Evolutionary conservation across 2,888 invertebrate species (phyloP).

Genomic region (Azorinus chamasolen): DNA sequence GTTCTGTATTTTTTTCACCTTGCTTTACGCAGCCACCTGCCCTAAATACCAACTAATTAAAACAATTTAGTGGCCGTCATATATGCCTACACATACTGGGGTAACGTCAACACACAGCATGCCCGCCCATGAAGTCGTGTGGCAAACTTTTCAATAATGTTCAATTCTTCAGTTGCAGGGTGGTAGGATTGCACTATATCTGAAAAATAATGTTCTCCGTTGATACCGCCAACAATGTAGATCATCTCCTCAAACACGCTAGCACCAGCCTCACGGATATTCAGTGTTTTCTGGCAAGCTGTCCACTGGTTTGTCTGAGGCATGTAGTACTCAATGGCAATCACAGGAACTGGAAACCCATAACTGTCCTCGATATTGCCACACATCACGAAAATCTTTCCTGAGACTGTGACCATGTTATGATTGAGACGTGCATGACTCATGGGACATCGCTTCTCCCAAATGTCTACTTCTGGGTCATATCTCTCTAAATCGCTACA

Average conservation of each 20-base stretch:
- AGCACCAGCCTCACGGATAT: conserved; percentile 84
- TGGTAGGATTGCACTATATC: conserved; percentile 82
- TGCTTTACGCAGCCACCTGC: too few relatives aligned
- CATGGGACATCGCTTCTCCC: conserved; percentile 82
- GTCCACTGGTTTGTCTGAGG: conserved; percentile 82
- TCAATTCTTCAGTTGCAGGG: conserved; percentile 77
- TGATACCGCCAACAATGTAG: conserved; percentile 85
- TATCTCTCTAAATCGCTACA: conserved; percentile 81
- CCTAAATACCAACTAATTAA: too few relatives aligned
- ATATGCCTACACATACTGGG: conserved; percentile 75
- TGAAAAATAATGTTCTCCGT: conserved; percentile 84
- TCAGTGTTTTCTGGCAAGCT: conserved; percentile 77
- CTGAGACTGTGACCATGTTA: conserved; percentile 78
- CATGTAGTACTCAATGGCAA: conserved; percentile 81
- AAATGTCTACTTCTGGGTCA: conserved; percentile 76
- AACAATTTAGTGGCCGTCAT: too few relatives aligned
- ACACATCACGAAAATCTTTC: conserved; percentile 82
- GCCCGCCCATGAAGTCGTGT: conserved; percentile 83
- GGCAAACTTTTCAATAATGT: conserved; percentile 80
- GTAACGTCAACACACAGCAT: conserved; percentile 83
- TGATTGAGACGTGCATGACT: conserved; percentile 82
- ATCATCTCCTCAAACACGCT: conserved; percentile 79
- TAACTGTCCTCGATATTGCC: conserved; percentile 85
- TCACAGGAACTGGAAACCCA: conserved; percentile 84
- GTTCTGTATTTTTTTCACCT: too few relatives aligned